Base-by-base conservation (phyloP, 2,113 vertebrate genomes). In the Hydropotes inermis region DNA sequence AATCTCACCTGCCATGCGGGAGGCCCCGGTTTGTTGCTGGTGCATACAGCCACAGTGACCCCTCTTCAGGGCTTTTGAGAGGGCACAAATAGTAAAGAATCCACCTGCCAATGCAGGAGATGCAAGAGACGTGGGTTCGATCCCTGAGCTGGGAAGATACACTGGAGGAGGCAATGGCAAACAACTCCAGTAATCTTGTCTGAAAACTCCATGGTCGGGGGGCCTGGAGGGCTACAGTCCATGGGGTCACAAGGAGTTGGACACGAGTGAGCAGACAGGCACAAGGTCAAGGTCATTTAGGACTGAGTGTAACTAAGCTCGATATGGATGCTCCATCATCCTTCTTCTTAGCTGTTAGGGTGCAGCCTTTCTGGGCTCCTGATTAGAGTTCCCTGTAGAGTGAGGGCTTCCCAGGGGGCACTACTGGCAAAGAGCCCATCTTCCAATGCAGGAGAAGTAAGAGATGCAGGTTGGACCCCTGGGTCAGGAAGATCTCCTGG, bases 1-100 rank as follows among this genome's bases (percentile, higher is more conserved):
- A 95, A 97, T 98, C 97, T 98, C 82, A 82, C 98, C 97, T 98
- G 97, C 96, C 96, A 98, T 70, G 67, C 87, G 93, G 97, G 97
- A 97, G 97, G 94, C 96, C 96, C 82, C 78, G 91, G 97, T 97
- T 98, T 97, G 98, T 98, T 98, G 98, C 98, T 96, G 93, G 98
- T 97, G 97, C 98, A 98, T 97, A 98, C 97, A 97, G 55, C 21
- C 70, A 23, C 5, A 74, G 36, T 6, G 64, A 70, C 64, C 17
- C n/a, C 64, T 21, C 17, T 36, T 70, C 3, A 70, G 64, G n/a
- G 64, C 64, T 70, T 21, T 36, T 9, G n/a, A 70, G 64, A 36
- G n/a, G n/a, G 64, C 1, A 5, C 9, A 21, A 70, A 17, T 21
- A 36, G 64, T 36, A 70, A 70, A 70, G 64, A 36, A 36, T 36